Conservation (phyloP, 1,140 invertebrate genomes). For the Atta texana region DNA sequence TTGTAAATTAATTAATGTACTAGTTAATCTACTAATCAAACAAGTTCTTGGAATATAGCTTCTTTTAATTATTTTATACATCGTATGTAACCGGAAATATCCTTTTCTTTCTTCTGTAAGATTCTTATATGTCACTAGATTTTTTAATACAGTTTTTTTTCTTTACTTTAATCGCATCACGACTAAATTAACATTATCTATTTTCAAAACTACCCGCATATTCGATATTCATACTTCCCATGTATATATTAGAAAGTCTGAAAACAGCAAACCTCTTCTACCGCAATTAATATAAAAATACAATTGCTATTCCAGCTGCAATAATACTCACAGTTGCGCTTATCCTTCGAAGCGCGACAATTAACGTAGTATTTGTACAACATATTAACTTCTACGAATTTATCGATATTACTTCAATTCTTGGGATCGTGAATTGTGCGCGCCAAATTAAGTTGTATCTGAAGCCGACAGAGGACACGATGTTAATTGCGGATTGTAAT, state of each 20-base stretch:
- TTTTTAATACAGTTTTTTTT: background rate
- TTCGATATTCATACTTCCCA: background rate
- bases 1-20: background rate
- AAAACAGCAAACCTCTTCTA: background rate
- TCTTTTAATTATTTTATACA: background rate
- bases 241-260: conserved; percentile 31
- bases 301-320: conserved; percentile 20
- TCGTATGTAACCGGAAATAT: background rate
- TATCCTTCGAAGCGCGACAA: background rate
- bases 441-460: conserved; percentile 36
- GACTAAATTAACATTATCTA: background rate
- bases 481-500: conserved; percentile 41
- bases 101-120: background rate
- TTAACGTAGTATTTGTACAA: background rate
- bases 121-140: no score
- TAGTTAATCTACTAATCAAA: background rate
- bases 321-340: conserved; percentile 11
- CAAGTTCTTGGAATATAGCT: background rate
- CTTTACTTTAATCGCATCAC: conserved; percentile 3
- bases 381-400: conserved; percentile 30
- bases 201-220: conserved; percentile 53
- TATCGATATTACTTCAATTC: conserved; percentile 45
- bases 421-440: background rate
- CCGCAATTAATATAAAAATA: background rate
- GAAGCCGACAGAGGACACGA: conserved; percentile 2